Base-by-base conservation (phyloP, 1,140 invertebrate species). In the Camponotus pennsylvanicus region DNA sequence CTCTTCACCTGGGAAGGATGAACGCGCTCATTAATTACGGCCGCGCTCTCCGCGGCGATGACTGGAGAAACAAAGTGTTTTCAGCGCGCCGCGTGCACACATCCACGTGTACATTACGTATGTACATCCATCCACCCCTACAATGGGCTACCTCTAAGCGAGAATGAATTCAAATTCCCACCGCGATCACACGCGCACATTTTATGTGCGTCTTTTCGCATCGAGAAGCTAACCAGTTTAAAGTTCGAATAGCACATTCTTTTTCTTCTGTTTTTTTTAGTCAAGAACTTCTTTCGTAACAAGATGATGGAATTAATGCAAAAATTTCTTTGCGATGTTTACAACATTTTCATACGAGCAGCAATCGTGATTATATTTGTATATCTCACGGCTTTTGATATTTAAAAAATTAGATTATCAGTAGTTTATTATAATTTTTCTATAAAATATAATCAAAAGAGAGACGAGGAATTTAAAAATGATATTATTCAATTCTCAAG, bases 1-100 rank as follows among this genome's bases (percentile, higher is more conserved):
- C 88, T 57, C 40, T 45, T 91, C 86, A 89, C 87, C 87, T 93
- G 90, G 90, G 89, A 93, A 93, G 89, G 86, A 90, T 88, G 90
- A 91, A 89, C 90, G 89, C 89, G 83, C 90, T 89, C 92, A 93
- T 93, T 89, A 93, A 93, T 93, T 92, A 93, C 61, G 66, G 61
- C 71, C 71, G 66, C 64, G 79, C 78, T 86, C 89, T 85, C 88
- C 80, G 69, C 63, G 61, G 85, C 78, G 89, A 90, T 88, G 89
- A 90, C 89, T 90, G 89, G 82, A 52, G 49, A 90, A 90, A 90
- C 86, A 90, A 88, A 90, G 89, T 79, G 89, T 90, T 88, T 90
- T 90, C 89, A 83, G 66, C 57, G 61, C 73, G 61, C 73, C 84
- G 64, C 69, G 64, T 86, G 45, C 40, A 45, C 45, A 37, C n/a